phyloP scores from a whole-genome alignment of 2,888 invertebrate genomes.

The Eulithis testata region DNA sequence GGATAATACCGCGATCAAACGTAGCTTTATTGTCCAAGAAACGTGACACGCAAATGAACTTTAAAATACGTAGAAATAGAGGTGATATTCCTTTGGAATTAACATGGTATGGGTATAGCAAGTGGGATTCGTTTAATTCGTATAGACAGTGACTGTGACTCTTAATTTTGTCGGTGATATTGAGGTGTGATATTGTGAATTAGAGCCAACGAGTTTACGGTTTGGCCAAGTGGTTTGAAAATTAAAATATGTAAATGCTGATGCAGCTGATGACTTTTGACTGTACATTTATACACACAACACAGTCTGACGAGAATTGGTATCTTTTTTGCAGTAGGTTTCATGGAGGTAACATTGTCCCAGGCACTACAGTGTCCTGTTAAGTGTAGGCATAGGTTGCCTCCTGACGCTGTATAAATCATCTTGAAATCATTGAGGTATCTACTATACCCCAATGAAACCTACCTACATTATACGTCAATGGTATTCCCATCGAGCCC shows the following conservation, averaged over 20 bases:
- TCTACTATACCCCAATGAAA: too few relatives aligned
- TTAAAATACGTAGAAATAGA: constrained; percentile 34
- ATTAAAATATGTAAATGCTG: constrained; percentile 21
- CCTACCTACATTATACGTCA: too few relatives aligned
- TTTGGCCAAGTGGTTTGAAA: constrained; percentile 43
- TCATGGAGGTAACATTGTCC: too few relatives aligned
- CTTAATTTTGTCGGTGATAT: constrained; percentile 75
- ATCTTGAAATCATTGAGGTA: too few relatives aligned
- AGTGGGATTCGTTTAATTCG: constrained; percentile 82
- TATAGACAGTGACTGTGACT: constrained; percentile 76
- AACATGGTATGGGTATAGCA: constrained; percentile 64
- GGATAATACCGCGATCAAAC: constrained; percentile 82
- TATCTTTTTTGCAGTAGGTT: too few relatives aligned
- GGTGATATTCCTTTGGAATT: constrained; percentile 44
- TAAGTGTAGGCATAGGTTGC: too few relatives aligned
- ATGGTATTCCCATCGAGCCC: too few relatives aligned
- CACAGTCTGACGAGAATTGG: too few relatives aligned
- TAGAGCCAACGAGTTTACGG: constrained; percentile 34
- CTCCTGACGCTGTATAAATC: too few relatives aligned
- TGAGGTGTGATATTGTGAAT: constrained; percentile 46
- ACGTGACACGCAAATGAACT: constrained; percentile 42
- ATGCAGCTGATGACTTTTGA: background rate
- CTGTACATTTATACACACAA: background rate
- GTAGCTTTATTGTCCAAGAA: constrained; percentile 61
- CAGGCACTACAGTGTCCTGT: too few relatives aligned